Percentiles rank a stretch among this genome's conserved stretches.
Evolutionary conservation across 92 coral and sea anemone species (phyloP).

Genomic region (Actinernus sp.): DNA sequence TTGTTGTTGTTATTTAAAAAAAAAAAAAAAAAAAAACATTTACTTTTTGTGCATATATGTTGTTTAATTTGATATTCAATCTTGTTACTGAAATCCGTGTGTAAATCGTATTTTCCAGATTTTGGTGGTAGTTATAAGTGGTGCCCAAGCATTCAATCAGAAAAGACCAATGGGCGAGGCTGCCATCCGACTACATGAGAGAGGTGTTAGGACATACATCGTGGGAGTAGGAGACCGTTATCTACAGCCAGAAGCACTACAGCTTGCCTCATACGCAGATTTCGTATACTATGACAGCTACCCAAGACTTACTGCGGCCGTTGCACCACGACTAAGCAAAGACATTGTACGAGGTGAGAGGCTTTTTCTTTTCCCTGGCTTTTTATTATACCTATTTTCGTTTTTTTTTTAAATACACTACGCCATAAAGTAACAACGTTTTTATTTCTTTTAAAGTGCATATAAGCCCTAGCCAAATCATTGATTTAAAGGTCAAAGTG

Average conservation of each 20-base stretch:
- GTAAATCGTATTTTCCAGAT: conserved; percentile 3
- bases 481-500: too few relatives aligned
- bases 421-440: too few relatives aligned
- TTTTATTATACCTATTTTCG: too few relatives aligned
- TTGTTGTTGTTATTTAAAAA: background rate
- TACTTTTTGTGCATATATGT: too few relatives aligned
- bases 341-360: conserved; percentile 24
- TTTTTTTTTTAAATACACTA: too few relatives aligned
- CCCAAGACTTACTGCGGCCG: background rate
- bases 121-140: conserved; percentile 15
- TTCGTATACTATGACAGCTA: conserved; percentile 20
- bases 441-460: too few relatives aligned
- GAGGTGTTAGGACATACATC: conserved; percentile 3
- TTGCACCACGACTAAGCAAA: conserved; percentile 26
- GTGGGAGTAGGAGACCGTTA: conserved; percentile 28
- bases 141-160: conserved; percentile 9
- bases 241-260: conserved; percentile 25
- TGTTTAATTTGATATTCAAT: too few relatives aligned
- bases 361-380: too few relatives aligned
- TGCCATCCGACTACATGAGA: background rate
- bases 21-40: too few relatives aligned
- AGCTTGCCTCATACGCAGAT: conserved; percentile 29
- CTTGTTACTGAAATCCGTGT: background rate
- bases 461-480: too few relatives aligned
- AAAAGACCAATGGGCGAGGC: conserved; percentile 8